Conservation (phyloP, 2,113 vertebrate genomes). For the Chrysemys picta region DNA sequence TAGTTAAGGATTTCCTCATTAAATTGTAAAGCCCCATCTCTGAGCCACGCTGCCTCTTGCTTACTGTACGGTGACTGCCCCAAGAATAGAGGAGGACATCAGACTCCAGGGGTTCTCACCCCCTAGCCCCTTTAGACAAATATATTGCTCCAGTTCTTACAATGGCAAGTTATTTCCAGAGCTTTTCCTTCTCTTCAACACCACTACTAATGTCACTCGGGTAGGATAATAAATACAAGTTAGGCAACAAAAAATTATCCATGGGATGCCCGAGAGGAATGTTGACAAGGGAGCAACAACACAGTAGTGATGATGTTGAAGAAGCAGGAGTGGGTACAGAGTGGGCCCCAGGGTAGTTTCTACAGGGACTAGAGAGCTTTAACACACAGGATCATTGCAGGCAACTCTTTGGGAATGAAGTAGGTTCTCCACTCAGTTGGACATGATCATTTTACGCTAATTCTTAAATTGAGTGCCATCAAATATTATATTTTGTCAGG, state of each 20-base stretch:
- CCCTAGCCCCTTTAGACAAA: background rate
- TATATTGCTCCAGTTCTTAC: accelerated
- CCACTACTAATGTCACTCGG: accelerated
- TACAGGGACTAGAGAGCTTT: background rate
- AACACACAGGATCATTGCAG: background rate
- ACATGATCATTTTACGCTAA: conserved; percentile 27
- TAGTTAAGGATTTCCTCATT: background rate
- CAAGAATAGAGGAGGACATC: background rate
- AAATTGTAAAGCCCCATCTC: background rate
- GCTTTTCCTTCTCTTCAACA: background rate
- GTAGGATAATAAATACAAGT: background rate
- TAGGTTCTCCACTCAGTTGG: conserved; percentile 35
- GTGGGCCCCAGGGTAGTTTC: conserved; percentile 39
- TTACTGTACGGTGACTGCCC: background rate
- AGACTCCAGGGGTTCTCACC: background rate
- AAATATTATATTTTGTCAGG: background rate
- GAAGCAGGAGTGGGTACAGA: background rate
- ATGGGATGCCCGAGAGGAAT: background rate
- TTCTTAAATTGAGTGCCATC: background rate
- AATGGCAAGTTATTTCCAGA: background rate
- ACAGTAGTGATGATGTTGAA: conserved; percentile 38
- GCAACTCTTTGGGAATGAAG: conserved; percentile 32
- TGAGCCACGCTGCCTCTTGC: background rate
- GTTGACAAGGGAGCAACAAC: background rate
- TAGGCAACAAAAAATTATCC: background rate